Evolutionary conservation across 2,888 invertebrate genomes (phyloP).

Genomic region (Drosophila nigritarsus): DNA sequence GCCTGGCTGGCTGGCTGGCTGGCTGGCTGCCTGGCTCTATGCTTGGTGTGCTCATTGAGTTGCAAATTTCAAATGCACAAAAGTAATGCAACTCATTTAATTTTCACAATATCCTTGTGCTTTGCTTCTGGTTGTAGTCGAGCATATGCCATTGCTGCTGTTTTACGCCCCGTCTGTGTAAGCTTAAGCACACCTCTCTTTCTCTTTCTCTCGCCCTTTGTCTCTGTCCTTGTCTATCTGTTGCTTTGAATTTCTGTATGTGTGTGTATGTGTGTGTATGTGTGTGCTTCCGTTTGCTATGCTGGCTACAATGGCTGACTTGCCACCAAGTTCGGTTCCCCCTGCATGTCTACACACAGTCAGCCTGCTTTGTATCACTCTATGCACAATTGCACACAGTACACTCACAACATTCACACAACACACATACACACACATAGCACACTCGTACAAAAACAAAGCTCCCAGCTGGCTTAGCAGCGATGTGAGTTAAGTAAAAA

Average conservation of each 20-base stretch:
- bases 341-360: conserved; percentile 18
- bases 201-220: conserved; percentile 18
- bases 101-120: conserved; percentile 80
- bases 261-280: not conserved
- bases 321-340: conserved; percentile 36
- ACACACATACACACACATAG: conserved; percentile 7
- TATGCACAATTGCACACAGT: conserved; percentile 77
- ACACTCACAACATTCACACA: conserved; percentile 54
- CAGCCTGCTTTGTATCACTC: conserved; percentile 66
- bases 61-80: conserved; percentile 80
- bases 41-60: conserved; percentile 73
- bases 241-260: conserved; percentile 23
- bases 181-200: conserved; percentile 15
- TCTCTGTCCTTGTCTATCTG: conserved; percentile 23
- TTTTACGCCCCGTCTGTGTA: conserved; percentile 8
- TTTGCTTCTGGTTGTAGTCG: conserved; percentile 56
- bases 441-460: conserved; percentile 56
- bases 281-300: conserved; percentile 70
- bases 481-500: conserved; percentile 72
- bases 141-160: conserved; percentile 58
- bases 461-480: conserved; percentile 44
- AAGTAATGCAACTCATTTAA: conserved; percentile 81
- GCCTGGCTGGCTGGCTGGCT: not conserved
- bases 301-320: conserved; percentile 63
- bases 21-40: conserved; percentile 3